phyloP scores from a whole-genome alignment of 1,140 invertebrate genomes.

The Bombus sylvicola region DNA sequence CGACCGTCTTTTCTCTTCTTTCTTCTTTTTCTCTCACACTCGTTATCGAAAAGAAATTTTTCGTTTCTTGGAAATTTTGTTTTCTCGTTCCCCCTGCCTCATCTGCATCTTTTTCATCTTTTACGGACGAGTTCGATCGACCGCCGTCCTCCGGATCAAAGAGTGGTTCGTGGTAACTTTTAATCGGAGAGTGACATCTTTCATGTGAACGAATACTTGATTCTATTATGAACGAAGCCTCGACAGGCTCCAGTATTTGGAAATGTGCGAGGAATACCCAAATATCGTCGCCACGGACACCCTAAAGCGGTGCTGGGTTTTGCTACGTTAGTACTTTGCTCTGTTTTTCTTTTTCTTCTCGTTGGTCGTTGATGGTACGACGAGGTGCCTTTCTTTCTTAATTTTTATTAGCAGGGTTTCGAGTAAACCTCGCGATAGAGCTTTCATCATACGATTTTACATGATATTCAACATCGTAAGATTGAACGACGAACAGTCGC shows the following conservation, averaged over 20 bases:
- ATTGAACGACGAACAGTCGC: not conserved
- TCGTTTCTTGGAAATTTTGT: not conserved
- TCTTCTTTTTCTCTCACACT: constrained; percentile 40
- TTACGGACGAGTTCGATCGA: not conserved
- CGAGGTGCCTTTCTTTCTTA: not conserved
- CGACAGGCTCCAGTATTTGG: constrained; percentile 52
- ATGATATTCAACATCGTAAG: not conserved
- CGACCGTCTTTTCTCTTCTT: constrained; percentile 45
- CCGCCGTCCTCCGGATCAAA: not conserved
- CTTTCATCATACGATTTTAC: not conserved
- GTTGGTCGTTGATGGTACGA: not conserved
- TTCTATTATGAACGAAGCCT: constrained; percentile 54
- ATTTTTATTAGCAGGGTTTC: not conserved
- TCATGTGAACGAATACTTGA: constrained; percentile 37
- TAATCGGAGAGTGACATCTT: constrained; percentile 20
- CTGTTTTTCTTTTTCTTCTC: not conserved
- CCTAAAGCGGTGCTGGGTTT: constrained; percentile 73
- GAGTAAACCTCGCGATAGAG: not conserved
- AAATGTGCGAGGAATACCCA: constrained; percentile 83
- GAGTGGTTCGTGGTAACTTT: not conserved
- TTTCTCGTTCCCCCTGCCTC: not conserved
- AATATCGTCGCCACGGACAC: constrained; percentile 72
- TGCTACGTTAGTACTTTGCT: constrained; percentile 73
- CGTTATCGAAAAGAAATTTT: constrained; percentile 35
- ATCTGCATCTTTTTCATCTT: not conserved